Evolutionary conservation across 1,140 invertebrate genomes (phyloP).

Genomic region (Bradysia coprophila): DNA sequence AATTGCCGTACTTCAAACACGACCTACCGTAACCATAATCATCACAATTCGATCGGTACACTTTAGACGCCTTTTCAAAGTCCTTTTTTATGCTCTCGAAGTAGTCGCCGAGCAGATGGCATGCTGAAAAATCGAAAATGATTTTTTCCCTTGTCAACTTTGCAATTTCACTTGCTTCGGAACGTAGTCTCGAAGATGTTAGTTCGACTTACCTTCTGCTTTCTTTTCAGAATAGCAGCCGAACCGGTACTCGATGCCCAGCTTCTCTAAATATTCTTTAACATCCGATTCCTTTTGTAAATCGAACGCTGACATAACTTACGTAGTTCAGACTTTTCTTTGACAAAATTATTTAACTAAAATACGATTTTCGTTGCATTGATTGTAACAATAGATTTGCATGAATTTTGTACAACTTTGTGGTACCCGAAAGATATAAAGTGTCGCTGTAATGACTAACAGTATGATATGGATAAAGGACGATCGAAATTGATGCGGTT

Average conservation of each 20-base stretch:
- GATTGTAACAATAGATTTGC: too few species aligned
- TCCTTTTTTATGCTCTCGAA: constrained; percentile 66
- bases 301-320: constrained; percentile 35
- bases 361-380: too few species aligned
- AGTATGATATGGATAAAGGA: too few species aligned
- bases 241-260: constrained; percentile 82
- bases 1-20: constrained; percentile 69
- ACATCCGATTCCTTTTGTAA: constrained; percentile 72
- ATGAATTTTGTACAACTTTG: too few species aligned
- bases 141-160: background rate
- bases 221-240: constrained; percentile 73
- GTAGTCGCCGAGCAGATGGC: constrained; percentile 78
- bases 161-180: background rate
- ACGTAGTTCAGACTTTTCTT: background rate
- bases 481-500: too few species aligned
- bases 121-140: constrained; percentile 37
- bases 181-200: background rate
- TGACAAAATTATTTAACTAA: too few species aligned
- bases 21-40: constrained; percentile 60
- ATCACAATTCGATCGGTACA: constrained; percentile 74
- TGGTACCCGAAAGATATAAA: too few species aligned
- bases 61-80: constrained; percentile 49
- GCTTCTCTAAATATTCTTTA: constrained; percentile 69
- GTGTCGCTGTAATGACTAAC: too few species aligned
- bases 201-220: constrained; percentile 53